Evolutionary conservation across 2,888 invertebrate species (phyloP).

Genomic region (Philereme transversata): DNA sequence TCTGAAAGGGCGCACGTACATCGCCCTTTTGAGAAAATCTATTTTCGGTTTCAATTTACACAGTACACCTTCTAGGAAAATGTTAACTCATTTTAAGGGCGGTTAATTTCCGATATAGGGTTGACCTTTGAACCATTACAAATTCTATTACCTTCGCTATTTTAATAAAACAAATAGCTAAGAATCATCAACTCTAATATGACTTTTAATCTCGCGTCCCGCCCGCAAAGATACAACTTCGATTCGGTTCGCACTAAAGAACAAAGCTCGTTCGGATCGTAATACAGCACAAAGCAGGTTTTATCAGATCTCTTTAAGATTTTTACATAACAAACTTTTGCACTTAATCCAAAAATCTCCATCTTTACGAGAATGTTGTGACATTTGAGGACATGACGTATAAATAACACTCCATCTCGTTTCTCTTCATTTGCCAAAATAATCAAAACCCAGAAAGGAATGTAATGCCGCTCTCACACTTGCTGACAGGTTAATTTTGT

Average conservation of each 20-base stretch:
- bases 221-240: neutral
- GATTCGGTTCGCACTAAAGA: neutral
- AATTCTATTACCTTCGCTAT: slow-evolving; percentile 3
- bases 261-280: neutral
- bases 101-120: slow-evolving; percentile 8
- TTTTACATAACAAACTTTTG: slow-evolving; percentile 23
- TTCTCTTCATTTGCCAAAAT: slow-evolving; percentile 38
- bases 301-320: neutral
- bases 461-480: slow-evolving; percentile 13
- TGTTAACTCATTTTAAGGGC: slow-evolving; percentile 12
- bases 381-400: slow-evolving; percentile 32
- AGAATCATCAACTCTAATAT: neutral
- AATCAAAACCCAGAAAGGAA: slow-evolving; percentile 28
- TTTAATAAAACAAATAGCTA: neutral
- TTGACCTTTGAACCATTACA: slow-evolving; percentile 16
- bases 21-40: slow-evolving; percentile 36
- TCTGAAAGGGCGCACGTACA: slow-evolving; percentile 31
- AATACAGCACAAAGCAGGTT: neutral
- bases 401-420: slow-evolving; percentile 33
- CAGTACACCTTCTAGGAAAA: slow-evolving; percentile 2
- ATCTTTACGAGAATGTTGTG: slow-evolving; percentile 34
- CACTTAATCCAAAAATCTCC: slow-evolving; percentile 23
- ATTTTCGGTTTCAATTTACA: slow-evolving; percentile 32
- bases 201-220: neutral
- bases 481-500: neutral